Evolutionary conservation across 1,140 invertebrate species (phyloP), one percentile per base, ranked within the genome.

Genomic region (Drosophila yakuba): DNA sequence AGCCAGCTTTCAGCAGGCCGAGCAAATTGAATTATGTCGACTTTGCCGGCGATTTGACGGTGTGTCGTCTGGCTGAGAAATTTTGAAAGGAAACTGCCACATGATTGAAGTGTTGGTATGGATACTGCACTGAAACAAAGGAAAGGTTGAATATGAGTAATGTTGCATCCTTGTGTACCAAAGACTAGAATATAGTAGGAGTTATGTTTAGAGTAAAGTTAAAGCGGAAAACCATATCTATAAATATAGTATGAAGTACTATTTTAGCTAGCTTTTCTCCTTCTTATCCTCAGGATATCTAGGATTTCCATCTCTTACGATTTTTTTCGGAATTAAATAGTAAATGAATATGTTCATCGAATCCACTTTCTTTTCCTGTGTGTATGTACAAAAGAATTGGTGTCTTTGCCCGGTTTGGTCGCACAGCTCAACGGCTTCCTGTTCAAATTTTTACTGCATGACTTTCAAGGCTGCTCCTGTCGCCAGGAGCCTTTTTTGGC

Each of bases 11-110:
- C 44, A 36, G 20, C 43, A 38, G 54, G 43, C 23, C 20, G 41
- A 64, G 38, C 36, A 72, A 72, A 72, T 72, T 72, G 66, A 72
- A 72, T 71, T 72, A 72, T 72, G 68, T 50, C 68, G 66, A 72
- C 68, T 71, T 71, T 71, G 52, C 44, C 52, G 28, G 17, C 52
- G 66, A 72, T 72, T 72, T 72, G 66, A 69, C 66, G 62, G 62
- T 47, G 66, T 68, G 66, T 58, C 66, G 68, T 71, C 68, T 72
- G 68, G 43, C 47, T 23, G 36, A 50, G 17, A 67, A 64, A 44
- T 36, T 35, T 41, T 64, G 23, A 23, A 64, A 67, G 17, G 4
- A 23, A 35, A 23, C 7, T 10, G 38, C 6, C 8, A 25, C 17
- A 14, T 2, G 5, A n/a, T 1, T 14, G 12, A 63, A 43, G 25